A percentile compares a stretch with the other conserved stretches of the same genome.
phyloP scores from a whole-genome alignment of 2,113 vertebrate genomes.

The Aplodontia rufa region DNA sequence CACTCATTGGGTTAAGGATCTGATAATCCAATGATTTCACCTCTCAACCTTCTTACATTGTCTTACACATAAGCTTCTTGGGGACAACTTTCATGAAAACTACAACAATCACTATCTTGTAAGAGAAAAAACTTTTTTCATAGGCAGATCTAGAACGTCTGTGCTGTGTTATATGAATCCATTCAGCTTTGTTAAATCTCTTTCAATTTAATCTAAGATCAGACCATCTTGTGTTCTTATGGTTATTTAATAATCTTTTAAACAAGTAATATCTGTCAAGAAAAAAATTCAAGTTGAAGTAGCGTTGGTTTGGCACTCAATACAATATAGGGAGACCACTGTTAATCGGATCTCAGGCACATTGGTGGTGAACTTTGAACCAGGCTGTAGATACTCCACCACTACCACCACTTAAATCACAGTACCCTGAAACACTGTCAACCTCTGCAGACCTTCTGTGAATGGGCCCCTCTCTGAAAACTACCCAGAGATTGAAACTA shows the following conservation, averaged over 20 bases:
- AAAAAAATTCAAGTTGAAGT: neutral
- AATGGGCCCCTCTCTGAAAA: neutral
- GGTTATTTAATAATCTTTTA: neutral
- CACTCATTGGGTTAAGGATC: too few relatives aligned
- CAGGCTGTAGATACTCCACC: neutral
- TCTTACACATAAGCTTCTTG: too few relatives aligned
- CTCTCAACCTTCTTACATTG: too few relatives aligned
- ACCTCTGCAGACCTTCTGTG: neutral
- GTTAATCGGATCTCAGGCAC: neutral
- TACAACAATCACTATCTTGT: neutral
- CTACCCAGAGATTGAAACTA: neutral
- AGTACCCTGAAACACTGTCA: neutral
- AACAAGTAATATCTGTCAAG: neutral
- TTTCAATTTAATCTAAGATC: neutral
- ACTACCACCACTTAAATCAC: neutral
- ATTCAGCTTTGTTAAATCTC: neutral
- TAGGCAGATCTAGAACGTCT: neutral
- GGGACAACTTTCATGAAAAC: too few relatives aligned
- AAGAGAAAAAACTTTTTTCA: neutral
- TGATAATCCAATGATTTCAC: too few relatives aligned
- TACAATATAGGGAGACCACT: neutral
- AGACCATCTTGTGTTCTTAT: neutral
- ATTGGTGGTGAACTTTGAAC: neutral
- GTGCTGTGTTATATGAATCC: neutral
- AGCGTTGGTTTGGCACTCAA: neutral